A percentile compares a stretch with the other conserved stretches of the same genome.
Conservation (phyloP, 2,113 vertebrate species). For the Cariama cristata region DNA sequence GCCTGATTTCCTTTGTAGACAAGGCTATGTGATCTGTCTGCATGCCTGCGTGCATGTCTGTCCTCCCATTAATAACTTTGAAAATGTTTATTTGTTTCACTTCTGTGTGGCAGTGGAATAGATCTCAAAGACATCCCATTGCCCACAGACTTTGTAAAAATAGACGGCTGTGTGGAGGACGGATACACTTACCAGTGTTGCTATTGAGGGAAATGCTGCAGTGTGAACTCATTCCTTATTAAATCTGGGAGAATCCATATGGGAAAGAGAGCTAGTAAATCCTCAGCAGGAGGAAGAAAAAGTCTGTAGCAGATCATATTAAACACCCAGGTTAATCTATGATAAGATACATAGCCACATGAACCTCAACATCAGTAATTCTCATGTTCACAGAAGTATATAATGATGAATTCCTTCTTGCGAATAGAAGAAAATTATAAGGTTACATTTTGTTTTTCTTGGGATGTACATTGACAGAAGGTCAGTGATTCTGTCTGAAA, state of each 20-base stretch:
- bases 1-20: background rate
- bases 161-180: fast-evolving
- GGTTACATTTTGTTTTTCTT: background rate
- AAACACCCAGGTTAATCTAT: background rate
- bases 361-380: background rate
- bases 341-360: background rate
- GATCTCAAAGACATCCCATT: background rate
- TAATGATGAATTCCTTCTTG: background rate
- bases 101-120: background rate
- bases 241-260: background rate
- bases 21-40: background rate
- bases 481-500: background rate
- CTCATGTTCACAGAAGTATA: background rate
- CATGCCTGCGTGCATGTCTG: background rate
- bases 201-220: background rate
- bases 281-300: background rate
- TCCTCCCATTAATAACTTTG: background rate
- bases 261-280: background rate
- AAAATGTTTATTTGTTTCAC: background rate
- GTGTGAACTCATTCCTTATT: background rate
- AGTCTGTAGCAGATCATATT: background rate
- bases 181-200: background rate
- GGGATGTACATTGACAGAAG: background rate
- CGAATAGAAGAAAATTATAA: background rate
- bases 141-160: background rate